A percentile compares a stretch with the other conserved stretches of the same genome.
These are phyloP conservation scores for Ovis aries DNA, from an alignment of 2,113 vertebrate species.

Conservation along the genomic window ARS-UI_Ramb_v3.0 NC_056054.1:109668501-109669000, in stretches of 20 bases:
- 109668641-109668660: background rate
- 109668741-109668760: background rate
- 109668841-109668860: background rate
- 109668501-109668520: background rate
- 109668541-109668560: background rate
- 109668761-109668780: background rate
- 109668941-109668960: background rate
- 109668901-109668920: background rate
- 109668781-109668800: background rate
- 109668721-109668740: background rate
- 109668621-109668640: background rate
- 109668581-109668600: background rate
- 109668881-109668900: background rate
- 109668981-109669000: background rate
- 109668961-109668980: background rate
- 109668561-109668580: background rate
- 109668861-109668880: background rate
- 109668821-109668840: background rate
- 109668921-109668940: background rate
- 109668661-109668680: background rate
- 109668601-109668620: background rate
- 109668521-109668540: background rate
- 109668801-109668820: background rate
- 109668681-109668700: background rate
- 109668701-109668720: background rate